A percentile compares a stretch with the other conserved stretches of the same genome.
Evolutionary conservation across 1,140 invertebrate genomes (phyloP).

Genomic region (Drosophila novamexicana): DNA sequence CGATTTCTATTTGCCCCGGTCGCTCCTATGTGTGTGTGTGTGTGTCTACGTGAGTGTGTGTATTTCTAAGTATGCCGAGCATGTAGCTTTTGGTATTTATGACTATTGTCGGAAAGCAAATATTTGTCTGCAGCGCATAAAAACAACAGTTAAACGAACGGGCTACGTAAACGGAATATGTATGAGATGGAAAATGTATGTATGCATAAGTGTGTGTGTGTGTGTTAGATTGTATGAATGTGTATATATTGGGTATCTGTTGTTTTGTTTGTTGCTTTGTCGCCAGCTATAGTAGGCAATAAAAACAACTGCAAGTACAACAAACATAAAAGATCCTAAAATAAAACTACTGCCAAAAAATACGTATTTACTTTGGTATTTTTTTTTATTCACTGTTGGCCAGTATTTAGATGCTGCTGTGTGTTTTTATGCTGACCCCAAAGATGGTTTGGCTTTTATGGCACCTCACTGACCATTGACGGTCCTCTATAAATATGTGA

Average conservation of each 20-base stretch:
- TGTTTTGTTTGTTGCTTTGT: conserved; percentile 52
- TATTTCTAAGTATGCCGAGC: conserved; percentile 83
- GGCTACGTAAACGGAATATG: conserved; percentile 83
- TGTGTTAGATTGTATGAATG: not conserved
- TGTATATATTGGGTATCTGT: conserved; percentile 42
- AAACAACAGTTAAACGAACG: conserved; percentile 84
- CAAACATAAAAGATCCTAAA: conserved; percentile 56
- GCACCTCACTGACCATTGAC: conserved; percentile 50
- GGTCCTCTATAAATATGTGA: conserved; percentile 6
- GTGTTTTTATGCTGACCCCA: conserved; percentile 62
- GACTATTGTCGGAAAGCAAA: conserved; percentile 85
- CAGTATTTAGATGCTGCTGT: conserved; percentile 63
- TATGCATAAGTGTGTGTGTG: not conserved
- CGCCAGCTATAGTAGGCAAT: conserved; percentile 63
- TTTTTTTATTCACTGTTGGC: conserved; percentile 59
- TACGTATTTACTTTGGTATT: conserved; percentile 51
- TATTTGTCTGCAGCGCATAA: conserved; percentile 84
- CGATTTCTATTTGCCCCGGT: conserved; percentile 79
- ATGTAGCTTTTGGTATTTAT: conserved; percentile 85
- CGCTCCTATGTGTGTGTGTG: conserved; percentile 50
- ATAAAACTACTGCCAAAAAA: conserved; percentile 76
- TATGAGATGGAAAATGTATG: conserved; percentile 52
- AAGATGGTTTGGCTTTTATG: conserved; percentile 51
- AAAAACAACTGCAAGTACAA: conserved; percentile 62
- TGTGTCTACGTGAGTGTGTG: conserved; percentile 51